Percentiles rank a stretch among this genome's conserved stretches.
phyloP scores from a whole-genome alignment of 2,113 vertebrate species.

The Plestiodon gilberti region DNA sequence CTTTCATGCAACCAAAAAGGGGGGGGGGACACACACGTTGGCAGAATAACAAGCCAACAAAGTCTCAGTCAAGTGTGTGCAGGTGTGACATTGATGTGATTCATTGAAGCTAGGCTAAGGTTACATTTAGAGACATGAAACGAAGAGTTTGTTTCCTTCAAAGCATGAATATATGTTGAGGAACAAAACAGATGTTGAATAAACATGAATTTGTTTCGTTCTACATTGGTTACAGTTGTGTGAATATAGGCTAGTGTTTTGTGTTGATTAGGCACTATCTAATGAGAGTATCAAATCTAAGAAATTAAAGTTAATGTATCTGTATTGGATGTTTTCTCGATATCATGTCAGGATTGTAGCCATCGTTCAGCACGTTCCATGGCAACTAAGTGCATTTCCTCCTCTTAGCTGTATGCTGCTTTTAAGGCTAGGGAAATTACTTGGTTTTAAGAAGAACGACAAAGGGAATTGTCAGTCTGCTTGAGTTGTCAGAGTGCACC shows the following conservation, averaged over 20 bases:
- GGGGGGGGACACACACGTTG: neutral
- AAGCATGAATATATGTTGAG: slow-evolving; percentile 31
- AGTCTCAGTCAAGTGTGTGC: neutral
- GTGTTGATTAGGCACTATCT: slow-evolving; percentile 48
- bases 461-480: neutral
- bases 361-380: neutral
- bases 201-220: slow-evolving; percentile 27
- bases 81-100: slow-evolving; percentile 29
- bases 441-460: neutral
- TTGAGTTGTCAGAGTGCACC: neutral
- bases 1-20: neutral
- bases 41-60: slow-evolving; percentile 3
- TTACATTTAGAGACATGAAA: slow-evolving; percentile 30
- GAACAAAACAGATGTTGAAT: slow-evolving; percentile 44
- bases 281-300: slow-evolving; percentile 53
- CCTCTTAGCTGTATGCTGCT: neutral
- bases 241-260: slow-evolving; percentile 47
- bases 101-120: slow-evolving; percentile 23
- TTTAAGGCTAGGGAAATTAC: neutral
- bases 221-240: slow-evolving; percentile 33
- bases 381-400: neutral
- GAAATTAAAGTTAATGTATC: slow-evolving; percentile 53
- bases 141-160: slow-evolving; percentile 40
- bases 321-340: slow-evolving; percentile 44
- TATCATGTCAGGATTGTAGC: slow-evolving; percentile 18